Base-by-base conservation (phyloP, 2,113 vertebrate genomes). In the Cacatua alba region DNA sequence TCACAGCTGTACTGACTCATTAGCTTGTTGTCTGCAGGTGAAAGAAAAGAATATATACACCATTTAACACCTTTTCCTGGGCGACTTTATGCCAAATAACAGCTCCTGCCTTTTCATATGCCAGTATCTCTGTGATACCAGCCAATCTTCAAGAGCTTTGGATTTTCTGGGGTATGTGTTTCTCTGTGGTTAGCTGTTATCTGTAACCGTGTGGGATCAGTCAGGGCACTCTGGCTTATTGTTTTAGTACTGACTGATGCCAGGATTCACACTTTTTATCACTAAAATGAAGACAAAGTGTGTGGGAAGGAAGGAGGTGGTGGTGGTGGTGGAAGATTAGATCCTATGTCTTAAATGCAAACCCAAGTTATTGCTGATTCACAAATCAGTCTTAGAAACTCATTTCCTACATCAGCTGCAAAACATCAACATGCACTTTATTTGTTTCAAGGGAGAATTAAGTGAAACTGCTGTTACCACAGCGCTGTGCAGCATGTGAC, bases 1-100 rank as follows among this genome's bases (percentile, higher is more conserved):
- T 74, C 0, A 0, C 64, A 67, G 41, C 0, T 0, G 8, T 31
- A 28, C 19, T 48, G 53, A 26, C 23, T 71, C 26, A 28, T 37
- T 65, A 77, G 25, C 44, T 72, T 44, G n/a, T 48, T 41, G 37
- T 19, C n/a, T 33, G 11, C 25, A 87, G n/a, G 9, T 26, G 29
- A 67, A 25, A 24, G 33, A 62, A 53, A 91, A 62, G 7, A 44
- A 23, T 9, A 44, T 1, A 20, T 3, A 2, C n/a, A 46, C 25
- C 31, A 21, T 13, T 59, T 48, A 53, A 71, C 91, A 62, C 17
- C 31, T 67, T 70, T 7, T 67, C 20, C 60, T 71, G 17, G 21
- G 24, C 20, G 7, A 10, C 8, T 37, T 41, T 17, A 2, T 35
- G 44, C 20, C 24, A 48, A 39, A 17, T 18, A 53, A 49, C 25